Percentiles rank a stretch among this genome's conserved stretches.
Conservation (phyloP, 2,888 invertebrate species). For the Fabriciana adippe region DNA sequence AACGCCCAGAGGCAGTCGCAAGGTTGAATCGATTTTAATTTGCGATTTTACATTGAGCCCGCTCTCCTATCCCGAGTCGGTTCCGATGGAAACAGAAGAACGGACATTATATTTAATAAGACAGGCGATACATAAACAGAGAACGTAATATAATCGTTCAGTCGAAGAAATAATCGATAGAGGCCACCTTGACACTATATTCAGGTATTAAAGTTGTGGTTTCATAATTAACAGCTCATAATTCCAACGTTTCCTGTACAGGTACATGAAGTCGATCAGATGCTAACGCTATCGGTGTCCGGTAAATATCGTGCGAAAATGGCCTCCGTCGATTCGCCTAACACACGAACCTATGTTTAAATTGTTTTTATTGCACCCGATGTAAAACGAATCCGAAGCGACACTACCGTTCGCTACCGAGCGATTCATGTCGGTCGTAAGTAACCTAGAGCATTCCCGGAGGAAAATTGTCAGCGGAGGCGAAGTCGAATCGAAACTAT, state of each 20-base stretch:
- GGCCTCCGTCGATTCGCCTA: slow-evolving; percentile 28
- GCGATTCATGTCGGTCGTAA: slow-evolving; percentile 23
- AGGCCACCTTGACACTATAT: slow-evolving; percentile 55
- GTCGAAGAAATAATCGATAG: slow-evolving; percentile 49
- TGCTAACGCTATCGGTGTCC: slow-evolving; percentile 19
- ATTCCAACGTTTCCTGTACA: slow-evolving; percentile 35
- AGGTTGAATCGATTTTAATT: slow-evolving; percentile 16
- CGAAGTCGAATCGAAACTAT: slow-evolving; percentile 21
- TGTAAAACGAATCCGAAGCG: slow-evolving; percentile 30
- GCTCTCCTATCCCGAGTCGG: slow-evolving; percentile 6
- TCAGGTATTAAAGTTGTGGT: slow-evolving; percentile 41
- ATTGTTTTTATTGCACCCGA: slow-evolving; percentile 33
- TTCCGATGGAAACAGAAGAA: slow-evolving; percentile 12
- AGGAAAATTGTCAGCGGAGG: slow-evolving; percentile 40
- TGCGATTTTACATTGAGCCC: slow-evolving; percentile 39
- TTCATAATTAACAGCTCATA: slow-evolving; percentile 41
- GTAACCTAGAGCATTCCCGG: slow-evolving; percentile 36
- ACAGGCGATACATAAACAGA: slow-evolving; percentile 55
- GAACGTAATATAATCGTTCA: slow-evolving; percentile 49
- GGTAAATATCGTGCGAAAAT: slow-evolving; percentile 38
- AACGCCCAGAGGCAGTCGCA: slow-evolving; percentile 28
- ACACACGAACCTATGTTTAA: slow-evolving; percentile 25
- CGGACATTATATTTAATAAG: slow-evolving; percentile 33
- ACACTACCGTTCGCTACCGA: slow-evolving; percentile 22
- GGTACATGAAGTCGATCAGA: slow-evolving; percentile 12